phyloP scores from a whole-genome alignment of 2,113 vertebrate species.

The Hydrochoerus hydrochaeris region DNA sequence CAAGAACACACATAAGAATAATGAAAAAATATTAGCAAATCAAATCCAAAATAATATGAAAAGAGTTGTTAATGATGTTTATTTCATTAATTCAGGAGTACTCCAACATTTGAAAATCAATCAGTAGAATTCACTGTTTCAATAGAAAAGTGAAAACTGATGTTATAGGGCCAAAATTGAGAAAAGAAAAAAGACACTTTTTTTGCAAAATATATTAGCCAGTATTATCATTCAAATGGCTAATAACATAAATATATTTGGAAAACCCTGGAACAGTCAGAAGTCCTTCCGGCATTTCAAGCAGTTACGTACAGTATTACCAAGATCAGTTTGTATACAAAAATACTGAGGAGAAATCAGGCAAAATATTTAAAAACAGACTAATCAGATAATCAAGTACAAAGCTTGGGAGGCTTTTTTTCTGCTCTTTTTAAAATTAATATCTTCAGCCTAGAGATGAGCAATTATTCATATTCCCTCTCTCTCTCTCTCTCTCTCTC shows the following conservation, averaged over 20 bases:
- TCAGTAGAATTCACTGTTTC: slow-evolving; percentile 1
- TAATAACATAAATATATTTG: slow-evolving; percentile 74
- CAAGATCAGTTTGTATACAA: slow-evolving; percentile 84
- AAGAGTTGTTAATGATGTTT: background rate
- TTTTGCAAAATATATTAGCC: slow-evolving; percentile 77
- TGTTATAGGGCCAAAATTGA: slow-evolving; percentile 80
- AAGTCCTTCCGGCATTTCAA: slow-evolving; percentile 80
- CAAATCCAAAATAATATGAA: background rate
- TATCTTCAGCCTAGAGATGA: background rate
- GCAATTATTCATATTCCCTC: background rate
- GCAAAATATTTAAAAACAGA: slow-evolving; percentile 83
- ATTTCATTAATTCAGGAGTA: background rate
- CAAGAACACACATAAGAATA: background rate
- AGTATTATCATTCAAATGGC: slow-evolving; percentile 71
- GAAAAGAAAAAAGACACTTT: slow-evolving; percentile 75
- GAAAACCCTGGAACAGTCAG: slow-evolving; percentile 78
- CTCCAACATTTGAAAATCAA: background rate
- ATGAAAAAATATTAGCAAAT: background rate
- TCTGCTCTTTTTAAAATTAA: background rate
- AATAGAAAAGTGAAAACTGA: slow-evolving; percentile 82
- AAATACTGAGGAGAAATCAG: slow-evolving; percentile 78
- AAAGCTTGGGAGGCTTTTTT: slow-evolving; percentile 74
- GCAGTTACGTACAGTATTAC: slow-evolving; percentile 83
- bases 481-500: background rate
- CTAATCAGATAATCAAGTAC: slow-evolving; percentile 85